Evolutionary conservation across 2,797 vertebrate genomes (phyloP).

Genomic region (Fringilla coelebs): DNA sequence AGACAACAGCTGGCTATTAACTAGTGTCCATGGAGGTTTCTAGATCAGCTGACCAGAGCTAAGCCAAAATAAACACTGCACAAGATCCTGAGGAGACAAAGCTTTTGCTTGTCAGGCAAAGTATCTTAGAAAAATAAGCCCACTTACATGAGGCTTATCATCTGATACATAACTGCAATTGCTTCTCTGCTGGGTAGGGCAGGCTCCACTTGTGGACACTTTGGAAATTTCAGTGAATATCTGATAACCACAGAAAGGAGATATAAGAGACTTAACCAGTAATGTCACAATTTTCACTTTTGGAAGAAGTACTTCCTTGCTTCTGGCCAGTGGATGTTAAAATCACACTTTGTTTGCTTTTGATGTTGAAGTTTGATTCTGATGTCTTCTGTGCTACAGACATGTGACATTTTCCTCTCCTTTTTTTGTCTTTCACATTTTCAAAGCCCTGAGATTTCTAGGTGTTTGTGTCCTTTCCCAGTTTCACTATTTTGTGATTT

Average conservation of each 20-base stretch:
- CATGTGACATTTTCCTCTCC: background rate
- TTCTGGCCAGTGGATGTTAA: background rate
- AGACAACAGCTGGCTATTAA: background rate
- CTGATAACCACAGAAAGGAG: background rate
- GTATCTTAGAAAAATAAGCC: background rate
- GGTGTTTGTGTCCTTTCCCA: background rate
- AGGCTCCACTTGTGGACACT: background rate
- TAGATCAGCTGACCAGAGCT: background rate
- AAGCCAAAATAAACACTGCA: background rate
- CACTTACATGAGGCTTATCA: background rate
- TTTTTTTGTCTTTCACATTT: background rate
- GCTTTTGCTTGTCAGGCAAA: background rate
- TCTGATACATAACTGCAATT: background rate
- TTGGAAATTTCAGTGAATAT: background rate
- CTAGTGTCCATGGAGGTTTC: background rate
- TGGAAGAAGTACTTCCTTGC: background rate
- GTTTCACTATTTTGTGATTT: background rate
- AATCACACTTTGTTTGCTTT: background rate
- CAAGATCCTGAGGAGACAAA: background rate
- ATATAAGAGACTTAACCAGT: background rate
- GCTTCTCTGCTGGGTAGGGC: background rate
- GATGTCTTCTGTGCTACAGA: background rate
- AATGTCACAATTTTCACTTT: accelerated
- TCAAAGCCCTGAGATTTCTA: background rate
- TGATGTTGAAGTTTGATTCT: background rate